Percentiles rank a stretch among this genome's conserved stretches.
Conservation (phyloP, 2,888 invertebrate species). For the Anoplius nigerrimus region DNA sequence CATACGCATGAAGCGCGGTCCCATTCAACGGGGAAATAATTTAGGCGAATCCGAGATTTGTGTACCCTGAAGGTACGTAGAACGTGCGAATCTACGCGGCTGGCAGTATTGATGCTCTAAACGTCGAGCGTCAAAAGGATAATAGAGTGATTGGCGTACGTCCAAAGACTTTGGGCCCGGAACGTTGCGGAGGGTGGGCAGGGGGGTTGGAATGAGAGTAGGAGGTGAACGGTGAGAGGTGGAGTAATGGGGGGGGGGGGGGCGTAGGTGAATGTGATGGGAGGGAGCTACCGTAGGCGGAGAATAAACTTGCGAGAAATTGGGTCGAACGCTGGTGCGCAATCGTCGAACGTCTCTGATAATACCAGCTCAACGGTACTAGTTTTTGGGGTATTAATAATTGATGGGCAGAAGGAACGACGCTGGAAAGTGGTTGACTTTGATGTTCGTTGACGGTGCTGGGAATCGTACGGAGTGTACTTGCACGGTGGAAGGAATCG, state of each 20-base stretch:
- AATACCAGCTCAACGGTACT: background rate
- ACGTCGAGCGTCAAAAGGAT: conserved; percentile 30
- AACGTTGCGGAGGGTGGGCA: background rate
- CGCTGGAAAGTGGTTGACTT: too few relatives aligned
- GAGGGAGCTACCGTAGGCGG: background rate
- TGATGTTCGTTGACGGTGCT: too few relatives aligned
- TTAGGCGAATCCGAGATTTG: too few relatives aligned
- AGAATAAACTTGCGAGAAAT: conserved; percentile 13
- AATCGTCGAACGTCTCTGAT: background rate
- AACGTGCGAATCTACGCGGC: too few relatives aligned
- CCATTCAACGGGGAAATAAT: too few relatives aligned
- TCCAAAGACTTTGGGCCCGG: conserved; percentile 35
- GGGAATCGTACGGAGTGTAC: too few relatives aligned
- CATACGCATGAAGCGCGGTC: too few relatives aligned
- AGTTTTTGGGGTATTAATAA: too few relatives aligned
- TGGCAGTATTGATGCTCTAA: background rate
- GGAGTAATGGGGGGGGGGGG: background rate
- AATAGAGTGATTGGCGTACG: conserved; percentile 30
- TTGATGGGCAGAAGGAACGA: too few relatives aligned
- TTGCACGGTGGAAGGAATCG: too few relatives aligned
- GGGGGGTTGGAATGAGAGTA: background rate
- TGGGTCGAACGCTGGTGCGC: conserved; percentile 8
- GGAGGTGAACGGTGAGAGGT: background rate
- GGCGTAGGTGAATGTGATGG: background rate
- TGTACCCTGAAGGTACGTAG: too few relatives aligned